phyloP scores from a whole-genome alignment of 2,888 invertebrate species.

The Keiferia lycopersicella region DNA sequence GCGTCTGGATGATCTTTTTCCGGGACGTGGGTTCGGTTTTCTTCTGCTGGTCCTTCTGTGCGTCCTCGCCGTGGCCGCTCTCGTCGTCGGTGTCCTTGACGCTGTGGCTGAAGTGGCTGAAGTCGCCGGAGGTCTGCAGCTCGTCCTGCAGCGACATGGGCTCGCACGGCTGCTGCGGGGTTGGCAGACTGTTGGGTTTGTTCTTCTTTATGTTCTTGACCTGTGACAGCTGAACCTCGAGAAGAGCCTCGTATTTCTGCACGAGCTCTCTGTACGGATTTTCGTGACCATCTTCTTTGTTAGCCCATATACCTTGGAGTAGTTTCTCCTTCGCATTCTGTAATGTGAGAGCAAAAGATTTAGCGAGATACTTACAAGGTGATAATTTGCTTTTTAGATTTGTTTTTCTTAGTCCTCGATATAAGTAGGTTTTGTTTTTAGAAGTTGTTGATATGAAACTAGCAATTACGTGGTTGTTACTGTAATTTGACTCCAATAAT shows the following conservation, averaged over 20 bases:
- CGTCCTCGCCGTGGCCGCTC: slow-evolving; percentile 82
- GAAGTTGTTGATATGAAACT: slow-evolving; percentile 1
- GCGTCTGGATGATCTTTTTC: slow-evolving; percentile 86
- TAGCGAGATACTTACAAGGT: neutral
- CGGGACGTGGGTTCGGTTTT: slow-evolving; percentile 65
- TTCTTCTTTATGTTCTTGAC: slow-evolving; percentile 76
- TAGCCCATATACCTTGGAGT: slow-evolving; percentile 78
- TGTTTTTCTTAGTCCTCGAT: neutral
- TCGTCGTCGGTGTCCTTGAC: slow-evolving; percentile 84
- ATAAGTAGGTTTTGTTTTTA: neutral
- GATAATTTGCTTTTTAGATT: neutral
- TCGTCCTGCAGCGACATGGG: slow-evolving; percentile 86
- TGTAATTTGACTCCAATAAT: neutral
- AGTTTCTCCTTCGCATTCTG: slow-evolving; percentile 78
- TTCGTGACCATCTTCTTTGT: slow-evolving; percentile 76
- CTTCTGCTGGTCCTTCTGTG: slow-evolving; percentile 75
- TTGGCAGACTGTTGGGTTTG: slow-evolving; percentile 53
- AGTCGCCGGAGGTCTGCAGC: slow-evolving; percentile 87
- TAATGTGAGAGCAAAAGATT: slow-evolving; percentile 34
- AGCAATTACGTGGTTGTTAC: neutral
- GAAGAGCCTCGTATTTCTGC: slow-evolving; percentile 91
- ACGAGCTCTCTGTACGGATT: slow-evolving; percentile 91
- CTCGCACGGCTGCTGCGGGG: slow-evolving; percentile 62
- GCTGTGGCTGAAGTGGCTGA: slow-evolving; percentile 83
- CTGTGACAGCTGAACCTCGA: slow-evolving; percentile 87